phyloP scores from a whole-genome alignment of 2,888 invertebrate genomes.

The Stramonita haemastoma region DNA sequence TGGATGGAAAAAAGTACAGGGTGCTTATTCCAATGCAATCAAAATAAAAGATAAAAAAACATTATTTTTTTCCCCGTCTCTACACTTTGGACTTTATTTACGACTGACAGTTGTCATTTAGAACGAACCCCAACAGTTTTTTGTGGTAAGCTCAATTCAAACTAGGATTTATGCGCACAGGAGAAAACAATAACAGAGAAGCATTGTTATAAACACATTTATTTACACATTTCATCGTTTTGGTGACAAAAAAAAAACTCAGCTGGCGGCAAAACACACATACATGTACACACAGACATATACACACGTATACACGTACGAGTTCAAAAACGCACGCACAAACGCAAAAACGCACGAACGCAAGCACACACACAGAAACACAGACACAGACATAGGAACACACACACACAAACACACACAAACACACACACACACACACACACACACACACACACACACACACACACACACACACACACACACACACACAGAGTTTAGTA shows the following conservation, averaged over 20 bases:
- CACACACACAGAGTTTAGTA: background rate
- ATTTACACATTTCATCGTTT: too few relatives aligned
- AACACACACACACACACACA: background rate
- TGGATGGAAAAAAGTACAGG: too few relatives aligned
- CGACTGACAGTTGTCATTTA: too few relatives aligned
- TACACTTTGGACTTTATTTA: too few relatives aligned
- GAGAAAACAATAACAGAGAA: too few relatives aligned
- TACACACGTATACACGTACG: background rate
- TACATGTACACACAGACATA: background rate
- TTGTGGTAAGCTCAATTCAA: too few relatives aligned
- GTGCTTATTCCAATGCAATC: too few relatives aligned
- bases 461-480: background rate
- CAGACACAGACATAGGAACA: background rate
- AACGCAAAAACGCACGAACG: background rate
- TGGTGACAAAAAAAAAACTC: background rate
- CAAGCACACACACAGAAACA: background rate
- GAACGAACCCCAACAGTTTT: too few relatives aligned
- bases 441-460: background rate
- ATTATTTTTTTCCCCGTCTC: too few relatives aligned
- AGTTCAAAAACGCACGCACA: background rate
- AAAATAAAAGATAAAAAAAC: too few relatives aligned
- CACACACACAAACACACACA: background rate
- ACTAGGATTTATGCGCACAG: too few relatives aligned
- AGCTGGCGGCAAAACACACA: background rate
- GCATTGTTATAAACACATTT: too few relatives aligned